Percentiles rank a stretch among this genome's conserved stretches.
Evolutionary conservation across 2,888 invertebrate genomes (phyloP).

Genomic region (Keiferia lycopersicella): DNA sequence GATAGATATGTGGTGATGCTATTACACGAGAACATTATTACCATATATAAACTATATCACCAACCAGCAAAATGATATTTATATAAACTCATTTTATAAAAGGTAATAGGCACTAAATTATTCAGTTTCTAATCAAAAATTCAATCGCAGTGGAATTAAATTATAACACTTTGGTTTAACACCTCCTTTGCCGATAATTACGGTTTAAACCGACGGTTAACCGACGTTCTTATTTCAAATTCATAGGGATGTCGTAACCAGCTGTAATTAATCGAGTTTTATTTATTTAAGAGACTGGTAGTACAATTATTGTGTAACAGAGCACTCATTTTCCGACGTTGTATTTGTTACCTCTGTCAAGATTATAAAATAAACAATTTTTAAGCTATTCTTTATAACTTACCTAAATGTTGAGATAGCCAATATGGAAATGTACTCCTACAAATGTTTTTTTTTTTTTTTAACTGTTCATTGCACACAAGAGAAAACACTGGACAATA

Average conservation of each 20-base stretch:
- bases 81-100: too few species aligned
- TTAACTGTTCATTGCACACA: too few species aligned
- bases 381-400: neutral
- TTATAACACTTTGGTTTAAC: slow-evolving; percentile 25
- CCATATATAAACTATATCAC: too few species aligned
- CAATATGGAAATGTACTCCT: too few species aligned
- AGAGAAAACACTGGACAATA: too few species aligned
- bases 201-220: slow-evolving; percentile 22
- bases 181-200: slow-evolving; percentile 25
- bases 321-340: neutral
- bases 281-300: neutral
- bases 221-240: slow-evolving; percentile 29
- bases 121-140: neutral
- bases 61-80: too few species aligned
- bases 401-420: too few species aligned
- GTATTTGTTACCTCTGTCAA: neutral
- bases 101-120: neutral
- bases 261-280: neutral
- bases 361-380: neutral
- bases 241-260: slow-evolving; percentile 28
- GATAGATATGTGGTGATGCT: too few species aligned
- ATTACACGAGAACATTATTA: too few species aligned
- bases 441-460: too few species aligned
- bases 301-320: neutral
- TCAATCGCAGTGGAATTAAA: slow-evolving; percentile 11